These are phyloP conservation scores for Heliconius ethilla DNA, from an alignment of 2,888 invertebrate genomes.

Conservation along the genomic window DNA sequence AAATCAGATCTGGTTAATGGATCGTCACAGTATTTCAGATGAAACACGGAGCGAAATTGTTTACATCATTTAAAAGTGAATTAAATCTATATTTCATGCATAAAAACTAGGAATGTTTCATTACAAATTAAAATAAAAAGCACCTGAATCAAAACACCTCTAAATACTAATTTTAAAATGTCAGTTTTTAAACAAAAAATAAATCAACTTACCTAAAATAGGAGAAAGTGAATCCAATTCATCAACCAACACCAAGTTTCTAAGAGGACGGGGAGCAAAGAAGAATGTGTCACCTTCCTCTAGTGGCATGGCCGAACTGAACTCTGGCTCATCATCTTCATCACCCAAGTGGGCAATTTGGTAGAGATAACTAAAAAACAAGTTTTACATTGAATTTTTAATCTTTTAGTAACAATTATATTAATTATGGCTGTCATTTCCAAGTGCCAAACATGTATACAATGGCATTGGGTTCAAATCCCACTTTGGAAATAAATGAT, in stretches of 20 bases:
- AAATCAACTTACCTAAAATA: constrained; percentile 85
- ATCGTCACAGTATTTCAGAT: constrained; percentile 83
- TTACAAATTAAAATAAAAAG: no score
- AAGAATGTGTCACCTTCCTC: constrained; percentile 99
- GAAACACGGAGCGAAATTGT: constrained; percentile 82
- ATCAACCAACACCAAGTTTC: constrained; percentile 97
- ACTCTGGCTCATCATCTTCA: constrained; percentile 99
- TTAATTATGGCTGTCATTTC: no score
- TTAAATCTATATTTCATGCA: neutral
- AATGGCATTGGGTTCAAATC: no score
- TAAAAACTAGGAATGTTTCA: neutral
- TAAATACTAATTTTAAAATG: no score
- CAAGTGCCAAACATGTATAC: no score
- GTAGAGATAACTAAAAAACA: constrained; percentile 90
- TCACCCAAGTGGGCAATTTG: constrained; percentile 99
- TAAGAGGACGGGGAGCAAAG: constrained; percentile 95
- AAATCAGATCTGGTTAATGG: constrained; percentile 78
- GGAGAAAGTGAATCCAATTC: constrained; percentile 98
- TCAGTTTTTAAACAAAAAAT: no score
- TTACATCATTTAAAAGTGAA: constrained; percentile 65
- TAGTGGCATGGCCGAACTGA: constrained; percentile 98
- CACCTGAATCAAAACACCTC: no score
- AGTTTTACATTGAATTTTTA: no score
- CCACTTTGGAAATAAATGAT: no score
- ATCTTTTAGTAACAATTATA: no score